phyloP scores from a whole-genome alignment of 1,140 invertebrate species.

The Philopotamus ludificatus region DNA sequence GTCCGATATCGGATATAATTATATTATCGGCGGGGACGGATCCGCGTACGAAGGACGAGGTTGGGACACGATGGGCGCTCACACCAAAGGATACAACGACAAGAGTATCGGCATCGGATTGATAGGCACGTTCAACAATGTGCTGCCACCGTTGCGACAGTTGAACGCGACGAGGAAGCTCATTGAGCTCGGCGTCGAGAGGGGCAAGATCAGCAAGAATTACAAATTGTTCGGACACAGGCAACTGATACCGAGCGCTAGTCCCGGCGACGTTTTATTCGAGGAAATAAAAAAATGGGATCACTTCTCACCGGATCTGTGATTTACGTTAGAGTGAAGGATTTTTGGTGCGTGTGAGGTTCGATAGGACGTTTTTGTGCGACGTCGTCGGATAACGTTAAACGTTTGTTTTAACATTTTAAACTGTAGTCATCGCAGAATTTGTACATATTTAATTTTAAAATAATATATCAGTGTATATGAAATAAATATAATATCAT shows the following conservation, averaged over 20 bases:
- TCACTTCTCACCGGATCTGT: constrained; percentile 49
- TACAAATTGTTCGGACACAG: constrained; percentile 65
- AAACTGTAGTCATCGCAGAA: too few species aligned
- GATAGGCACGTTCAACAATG: constrained; percentile 63
- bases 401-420: too few species aligned
- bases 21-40: constrained; percentile 73
- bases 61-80: constrained; percentile 65
- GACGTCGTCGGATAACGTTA: too few species aligned
- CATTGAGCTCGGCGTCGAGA: constrained; percentile 57
- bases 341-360: too few species aligned
- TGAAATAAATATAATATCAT: too few species aligned
- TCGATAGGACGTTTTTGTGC: too few species aligned
- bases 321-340: background rate
- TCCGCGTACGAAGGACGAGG: constrained; percentile 66
- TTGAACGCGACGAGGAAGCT: constrained; percentile 57
- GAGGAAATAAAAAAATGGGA: constrained; percentile 61
- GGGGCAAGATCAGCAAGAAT: constrained; percentile 53
- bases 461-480: too few species aligned
- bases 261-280: constrained; percentile 62
- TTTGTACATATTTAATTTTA: too few species aligned
- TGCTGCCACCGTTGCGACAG: constrained; percentile 53
- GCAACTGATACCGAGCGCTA: constrained; percentile 60
- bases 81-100: constrained; percentile 64
- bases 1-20: constrained; percentile 66
- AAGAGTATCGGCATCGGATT: constrained; percentile 66